Conservation (phyloP, 2,888 invertebrate species). For the Beris morrisii region DNA sequence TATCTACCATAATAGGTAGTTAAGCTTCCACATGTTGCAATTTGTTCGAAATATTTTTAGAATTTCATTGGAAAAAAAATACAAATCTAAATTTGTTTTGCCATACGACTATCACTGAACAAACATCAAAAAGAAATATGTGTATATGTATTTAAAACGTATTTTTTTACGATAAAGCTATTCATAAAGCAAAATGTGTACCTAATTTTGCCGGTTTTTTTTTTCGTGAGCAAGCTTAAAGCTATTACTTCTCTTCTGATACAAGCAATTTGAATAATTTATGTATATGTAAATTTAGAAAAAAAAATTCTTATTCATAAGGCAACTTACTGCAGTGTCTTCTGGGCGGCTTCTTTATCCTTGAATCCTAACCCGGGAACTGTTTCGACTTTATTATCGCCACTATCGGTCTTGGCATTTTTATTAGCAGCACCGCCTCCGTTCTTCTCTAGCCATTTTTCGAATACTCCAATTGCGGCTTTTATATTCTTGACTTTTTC, state of each 20-base stretch:
- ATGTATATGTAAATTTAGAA: not conserved
- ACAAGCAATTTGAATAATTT: not conserved
- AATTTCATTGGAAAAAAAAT: too few species aligned
- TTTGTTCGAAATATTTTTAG: too few species aligned
- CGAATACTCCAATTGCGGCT: slow-evolving; percentile 69
- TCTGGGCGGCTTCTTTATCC: slow-evolving; percentile 72
- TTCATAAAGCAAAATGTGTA: too few species aligned
- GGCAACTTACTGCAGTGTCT: slow-evolving; percentile 61
- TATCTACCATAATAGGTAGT: too few species aligned
- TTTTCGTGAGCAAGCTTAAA: not conserved
- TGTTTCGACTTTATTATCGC: slow-evolving; percentile 61
- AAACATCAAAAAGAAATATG: too few species aligned
- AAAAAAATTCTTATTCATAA: not conserved
- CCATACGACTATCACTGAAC: too few species aligned
- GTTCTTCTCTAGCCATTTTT: slow-evolving; percentile 65
- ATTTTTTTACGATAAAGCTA: too few species aligned
- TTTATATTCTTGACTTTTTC: slow-evolving; percentile 70
- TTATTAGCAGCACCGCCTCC: slow-evolving; percentile 53
- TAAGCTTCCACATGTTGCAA: too few species aligned
- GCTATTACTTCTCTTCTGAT: not conserved
- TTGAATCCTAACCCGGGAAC: slow-evolving; percentile 78
- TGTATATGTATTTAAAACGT: too few species aligned
- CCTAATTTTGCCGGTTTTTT: too few species aligned
- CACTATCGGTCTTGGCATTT: slow-evolving; percentile 57
- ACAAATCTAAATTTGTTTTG: too few species aligned